Percentiles rank a stretch among this genome's conserved stretches.
Evolutionary conservation across 2,888 invertebrate species (phyloP).

Genomic region (Cryptus armator): DNA sequence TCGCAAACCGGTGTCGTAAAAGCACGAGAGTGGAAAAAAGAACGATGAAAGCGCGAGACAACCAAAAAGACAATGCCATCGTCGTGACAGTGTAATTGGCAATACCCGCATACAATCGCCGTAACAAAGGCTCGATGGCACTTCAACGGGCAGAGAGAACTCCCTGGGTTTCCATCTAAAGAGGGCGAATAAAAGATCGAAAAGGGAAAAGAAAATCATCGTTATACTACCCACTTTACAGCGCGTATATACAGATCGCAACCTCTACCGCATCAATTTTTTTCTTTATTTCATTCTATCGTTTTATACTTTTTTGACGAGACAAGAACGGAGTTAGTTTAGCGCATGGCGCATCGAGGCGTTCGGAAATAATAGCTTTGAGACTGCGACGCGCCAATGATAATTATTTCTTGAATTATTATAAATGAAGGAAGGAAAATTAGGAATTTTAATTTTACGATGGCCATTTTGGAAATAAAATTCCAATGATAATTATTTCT

Average conservation of each 20-base stretch:
- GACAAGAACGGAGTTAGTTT: not conserved
- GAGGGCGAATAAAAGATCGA: slow-evolving; percentile 7
- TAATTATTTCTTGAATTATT: not conserved
- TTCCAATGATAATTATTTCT: not conserved
- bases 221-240: slow-evolving; percentile 35
- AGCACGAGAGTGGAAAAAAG: slow-evolving; percentile 18
- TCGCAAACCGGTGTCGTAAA: slow-evolving; percentile 17
- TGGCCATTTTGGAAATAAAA: too few species aligned
- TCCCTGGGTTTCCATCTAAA: slow-evolving; percentile 4
- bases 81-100: slow-evolving; percentile 39
- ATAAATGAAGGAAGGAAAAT: too few species aligned
- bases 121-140: slow-evolving; percentile 21
- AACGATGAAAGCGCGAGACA: not conserved
- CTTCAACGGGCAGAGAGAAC: not conserved
- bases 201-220: slow-evolving; percentile 18
- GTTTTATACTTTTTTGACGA: slow-evolving; percentile 3
- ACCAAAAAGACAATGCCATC: slow-evolving; percentile 36
- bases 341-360: not conserved
- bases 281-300: not conserved
- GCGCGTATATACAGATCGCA: not conserved
- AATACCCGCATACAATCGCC: slow-evolving; percentile 11
- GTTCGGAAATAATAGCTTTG: not conserved
- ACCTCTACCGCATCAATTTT: slow-evolving; percentile 1
- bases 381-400: not conserved
- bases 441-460: too few species aligned